These are phyloP conservation scores for Meriones psammophilus DNA, from an alignment of 2,797 vertebrate species.

Conservation along the genomic window DNA sequence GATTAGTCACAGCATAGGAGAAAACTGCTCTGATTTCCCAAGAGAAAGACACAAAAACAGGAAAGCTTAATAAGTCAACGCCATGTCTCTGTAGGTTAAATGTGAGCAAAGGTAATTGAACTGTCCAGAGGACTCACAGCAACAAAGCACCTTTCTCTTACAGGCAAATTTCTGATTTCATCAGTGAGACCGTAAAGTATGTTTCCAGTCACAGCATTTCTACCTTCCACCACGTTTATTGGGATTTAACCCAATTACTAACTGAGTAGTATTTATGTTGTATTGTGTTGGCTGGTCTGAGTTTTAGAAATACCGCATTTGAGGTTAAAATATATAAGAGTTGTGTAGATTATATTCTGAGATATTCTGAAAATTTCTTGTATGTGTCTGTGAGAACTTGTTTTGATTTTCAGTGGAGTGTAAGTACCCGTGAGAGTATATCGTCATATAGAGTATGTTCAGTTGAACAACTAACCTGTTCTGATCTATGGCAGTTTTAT, in stretches of 20 bases:
- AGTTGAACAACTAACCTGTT: conserved; percentile 63
- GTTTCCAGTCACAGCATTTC: background rate
- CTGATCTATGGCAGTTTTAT: background rate
- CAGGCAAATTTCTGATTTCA: background rate
- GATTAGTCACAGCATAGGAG: background rate
- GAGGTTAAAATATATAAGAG: conserved; percentile 48
- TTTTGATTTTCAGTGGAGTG: conserved; percentile 33
- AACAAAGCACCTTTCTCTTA: conserved; percentile 46
- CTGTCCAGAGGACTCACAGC: conserved; percentile 28
- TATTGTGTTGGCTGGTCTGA: conserved; percentile 1
- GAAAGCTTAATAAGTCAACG: conserved; percentile 31
- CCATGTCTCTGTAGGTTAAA: conserved; percentile 27
- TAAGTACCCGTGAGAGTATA: conserved; percentile 57
- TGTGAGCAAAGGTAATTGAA: conserved; percentile 29
- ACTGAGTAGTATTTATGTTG: background rate
- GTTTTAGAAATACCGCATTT: conserved; percentile 32
- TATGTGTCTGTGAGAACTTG: conserved; percentile 55
- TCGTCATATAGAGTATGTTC: conserved; percentile 64
- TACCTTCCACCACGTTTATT: background rate
- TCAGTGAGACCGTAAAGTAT: background rate
- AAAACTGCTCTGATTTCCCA: conserved; percentile 56
- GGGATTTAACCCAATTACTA: background rate
- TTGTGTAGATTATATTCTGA: conserved; percentile 53
- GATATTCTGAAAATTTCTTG: conserved; percentile 38
- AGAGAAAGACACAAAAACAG: conserved; percentile 7